A percentile compares a stretch with the other conserved stretches of the same genome.
These are phyloP conservation scores for Ctenoplectra terminalis DNA, from an alignment of 1,140 invertebrate species.

Conservation along the genomic window DNA sequence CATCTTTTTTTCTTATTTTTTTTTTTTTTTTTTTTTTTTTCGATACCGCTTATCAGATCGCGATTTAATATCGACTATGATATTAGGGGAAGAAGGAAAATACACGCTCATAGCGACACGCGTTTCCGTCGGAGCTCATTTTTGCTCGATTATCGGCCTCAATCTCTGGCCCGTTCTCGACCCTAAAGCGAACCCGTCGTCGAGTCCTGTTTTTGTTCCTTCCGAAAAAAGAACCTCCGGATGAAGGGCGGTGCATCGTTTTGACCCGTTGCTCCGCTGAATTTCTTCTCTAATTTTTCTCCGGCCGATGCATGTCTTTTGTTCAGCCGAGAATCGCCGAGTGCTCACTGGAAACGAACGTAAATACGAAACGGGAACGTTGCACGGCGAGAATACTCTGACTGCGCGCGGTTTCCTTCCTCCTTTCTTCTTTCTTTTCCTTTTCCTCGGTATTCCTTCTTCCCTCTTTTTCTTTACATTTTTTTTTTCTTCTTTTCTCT, in stretches of 20 bases:
- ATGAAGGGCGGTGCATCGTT: background rate
- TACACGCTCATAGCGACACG: background rate
- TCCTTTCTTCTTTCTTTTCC: background rate
- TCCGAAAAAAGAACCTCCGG: slow-evolving; percentile 1
- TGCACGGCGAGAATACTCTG: background rate
- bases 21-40: background rate
- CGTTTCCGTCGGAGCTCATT: slow-evolving; percentile 7
- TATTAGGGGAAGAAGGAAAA: too few relatives aligned
- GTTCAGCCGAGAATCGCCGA: slow-evolving; percentile 16
- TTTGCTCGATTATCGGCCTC: slow-evolving; percentile 5
- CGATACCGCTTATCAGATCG: background rate
- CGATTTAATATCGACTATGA: background rate
- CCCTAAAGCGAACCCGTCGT: too few relatives aligned
- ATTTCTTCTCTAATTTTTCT: slow-evolving; percentile 17
- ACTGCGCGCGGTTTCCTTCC: slow-evolving; percentile 14
- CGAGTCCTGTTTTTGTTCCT: background rate
- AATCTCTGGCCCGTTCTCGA: too few relatives aligned
- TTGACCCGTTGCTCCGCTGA: background rate
- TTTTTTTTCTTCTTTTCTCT: slow-evolving; percentile 59
- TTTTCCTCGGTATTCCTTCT: slow-evolving; percentile 17
- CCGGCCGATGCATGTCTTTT: slow-evolving; percentile 14
- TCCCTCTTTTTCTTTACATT: slow-evolving; percentile 45
- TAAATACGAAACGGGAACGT: slow-evolving; percentile 32
- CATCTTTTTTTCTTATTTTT: too few relatives aligned
- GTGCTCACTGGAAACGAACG: slow-evolving; percentile 11